phyloP scores from a whole-genome alignment of 2,888 invertebrate genomes.

The Aphodius granarius region DNA sequence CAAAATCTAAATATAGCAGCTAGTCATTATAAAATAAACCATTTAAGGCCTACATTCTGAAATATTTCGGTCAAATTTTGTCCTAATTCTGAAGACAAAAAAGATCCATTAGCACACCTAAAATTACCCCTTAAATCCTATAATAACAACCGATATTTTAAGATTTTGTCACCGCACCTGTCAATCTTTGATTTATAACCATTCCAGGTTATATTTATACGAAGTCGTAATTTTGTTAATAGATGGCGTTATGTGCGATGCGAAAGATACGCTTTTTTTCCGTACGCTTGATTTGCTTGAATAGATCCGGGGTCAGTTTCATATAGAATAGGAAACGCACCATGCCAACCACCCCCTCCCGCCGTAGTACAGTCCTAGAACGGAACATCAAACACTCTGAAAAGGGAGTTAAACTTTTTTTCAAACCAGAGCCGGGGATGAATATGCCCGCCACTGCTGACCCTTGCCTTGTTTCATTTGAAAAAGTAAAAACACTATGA shows the following conservation, averaged over 20 bases:
- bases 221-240: not conserved
- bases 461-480: conserved; percentile 54
- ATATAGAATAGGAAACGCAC: conserved; percentile 13
- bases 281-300: not conserved
- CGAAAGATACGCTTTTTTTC: conserved; percentile 11
- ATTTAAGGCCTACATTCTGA: too few species aligned
- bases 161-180: not conserved
- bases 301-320: conserved; percentile 11
- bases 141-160: not conserved
- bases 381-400: conserved; percentile 30
- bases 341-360: not conserved
- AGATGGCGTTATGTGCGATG: not conserved
- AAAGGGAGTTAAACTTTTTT: conserved; percentile 48
- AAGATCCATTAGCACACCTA: not conserved
- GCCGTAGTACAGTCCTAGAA: conserved; percentile 11
- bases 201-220: not conserved
- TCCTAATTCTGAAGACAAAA: not conserved
- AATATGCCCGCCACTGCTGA: conserved; percentile 44
- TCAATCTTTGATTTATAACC: not conserved
- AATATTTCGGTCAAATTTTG: not conserved
- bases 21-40: too few species aligned
- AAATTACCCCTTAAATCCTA: not conserved
- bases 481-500: conserved; percentile 49
- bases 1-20: too few species aligned
- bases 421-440: conserved; percentile 43